Percentiles rank a stretch among this genome's conserved stretches.
Conservation (phyloP, 2,113 vertebrate species). For the Rhadina sibilatrix region DNA sequence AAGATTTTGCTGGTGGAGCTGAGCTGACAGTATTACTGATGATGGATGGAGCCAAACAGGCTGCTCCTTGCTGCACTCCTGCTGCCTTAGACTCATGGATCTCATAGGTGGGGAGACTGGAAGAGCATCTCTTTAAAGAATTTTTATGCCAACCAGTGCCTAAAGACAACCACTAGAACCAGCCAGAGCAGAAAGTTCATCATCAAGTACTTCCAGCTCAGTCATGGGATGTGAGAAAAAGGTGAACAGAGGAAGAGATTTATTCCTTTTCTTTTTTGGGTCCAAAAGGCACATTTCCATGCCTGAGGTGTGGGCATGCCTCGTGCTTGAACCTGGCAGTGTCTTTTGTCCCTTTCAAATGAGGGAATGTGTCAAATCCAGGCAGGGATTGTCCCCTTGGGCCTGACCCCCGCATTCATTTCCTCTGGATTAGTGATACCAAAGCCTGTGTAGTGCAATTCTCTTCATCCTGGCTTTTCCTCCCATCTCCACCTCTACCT, state of each 20-base stretch:
- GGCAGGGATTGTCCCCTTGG: not conserved
- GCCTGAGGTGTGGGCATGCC: not conserved
- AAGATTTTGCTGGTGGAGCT: conserved; percentile 39
- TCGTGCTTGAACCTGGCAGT: not conserved
- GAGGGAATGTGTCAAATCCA: not conserved
- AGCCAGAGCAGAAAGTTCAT: not conserved
- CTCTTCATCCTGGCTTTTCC: not conserved
- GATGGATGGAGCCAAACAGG: conserved; percentile 38
- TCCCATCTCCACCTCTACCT: not conserved
- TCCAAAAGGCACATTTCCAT: not conserved
- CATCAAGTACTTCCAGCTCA: not conserved
- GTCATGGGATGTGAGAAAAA: not conserved
- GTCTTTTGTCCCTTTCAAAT: not conserved
- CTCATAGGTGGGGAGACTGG: not conserved
- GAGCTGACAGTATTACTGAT: conserved; percentile 41
- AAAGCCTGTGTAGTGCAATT: not conserved
- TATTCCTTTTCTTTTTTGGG: not conserved
- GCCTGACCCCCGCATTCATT: not conserved
- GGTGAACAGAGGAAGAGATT: not conserved
- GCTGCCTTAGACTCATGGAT: not conserved
- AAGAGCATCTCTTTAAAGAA: not conserved
- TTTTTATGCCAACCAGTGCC: not conserved
- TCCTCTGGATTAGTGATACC: not conserved
- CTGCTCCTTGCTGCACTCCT: not conserved
- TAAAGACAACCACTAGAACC: not conserved